Evolutionary conservation across 1,140 invertebrate genomes (phyloP), one percentile per base, ranked within the genome.

Genomic region (Medauroidea extradentata): DNA sequence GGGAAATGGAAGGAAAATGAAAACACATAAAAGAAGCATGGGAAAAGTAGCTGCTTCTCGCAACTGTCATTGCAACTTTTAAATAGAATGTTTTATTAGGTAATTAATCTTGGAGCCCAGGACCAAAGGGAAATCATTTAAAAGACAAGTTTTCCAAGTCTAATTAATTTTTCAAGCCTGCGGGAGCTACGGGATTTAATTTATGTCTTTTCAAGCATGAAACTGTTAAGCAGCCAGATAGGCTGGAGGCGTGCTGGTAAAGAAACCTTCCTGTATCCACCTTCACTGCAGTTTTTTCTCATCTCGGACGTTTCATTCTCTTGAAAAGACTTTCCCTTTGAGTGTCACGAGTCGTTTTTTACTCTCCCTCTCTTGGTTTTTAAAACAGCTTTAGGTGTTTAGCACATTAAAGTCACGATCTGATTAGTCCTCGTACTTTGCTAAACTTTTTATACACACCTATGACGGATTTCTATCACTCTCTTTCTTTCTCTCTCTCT

Each of bases 151-250:
- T 54, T 41, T 34, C 53, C 34, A 54, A 54, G 24, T 54, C 9
- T 54, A 54, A 54, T 54, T 54, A 54, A 54, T 54, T 54, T 54
- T 54, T 54, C 53, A 54, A 54, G 53, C 53, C 53, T 41, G 41
- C 41, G 9, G 11, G 53, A 42, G 53, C 53, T 44, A 25, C 23
- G 53, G 53, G 53, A 54, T 54, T 54, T 54, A 54, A 54, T 54
- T 54, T 54, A 54, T 42, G 53, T 54, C 53, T 54, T 54, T 54
- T 43, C 53, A 24, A 54, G 53, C 53, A 54, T 4, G 29, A 44
- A 43, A 44, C 18, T 54, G 53, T 44, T 54, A 19, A 54, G 53
- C 21, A 42, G 53, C n/a, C 19, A 51, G 25, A 51, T 51, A 34
- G 49, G 38, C 49, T 18, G n/a, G 23, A 14, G 23, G 23, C 23